A percentile compares a stretch with the other conserved stretches of the same genome.
phyloP scores from a whole-genome alignment of 2,113 vertebrate genomes.

The Vireo altiloquus region DNA sequence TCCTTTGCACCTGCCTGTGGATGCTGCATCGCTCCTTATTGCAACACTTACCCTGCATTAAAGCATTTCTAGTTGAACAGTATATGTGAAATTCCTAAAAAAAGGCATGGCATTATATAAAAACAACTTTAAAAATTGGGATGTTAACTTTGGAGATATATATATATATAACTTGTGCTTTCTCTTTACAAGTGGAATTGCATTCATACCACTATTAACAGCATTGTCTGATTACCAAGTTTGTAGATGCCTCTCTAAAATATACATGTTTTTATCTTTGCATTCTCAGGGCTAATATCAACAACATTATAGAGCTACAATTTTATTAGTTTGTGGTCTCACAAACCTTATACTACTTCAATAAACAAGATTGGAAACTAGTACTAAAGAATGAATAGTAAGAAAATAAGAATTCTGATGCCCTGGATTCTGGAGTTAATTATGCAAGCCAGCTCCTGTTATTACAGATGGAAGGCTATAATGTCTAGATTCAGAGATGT shows the following conservation, averaged over 20 bases:
- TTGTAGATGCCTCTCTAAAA: neutral
- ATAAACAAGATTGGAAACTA: neutral
- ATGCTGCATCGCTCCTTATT: too few species aligned
- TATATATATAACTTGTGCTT: fast-evolving
- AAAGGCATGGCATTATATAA: neutral
- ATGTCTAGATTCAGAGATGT: neutral
- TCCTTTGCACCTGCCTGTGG: too few species aligned
- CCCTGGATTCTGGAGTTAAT: conserved; percentile 10
- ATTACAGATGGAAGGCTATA: neutral
- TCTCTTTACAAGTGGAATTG: neutral
- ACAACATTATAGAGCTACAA: neutral
- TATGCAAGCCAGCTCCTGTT: neutral
- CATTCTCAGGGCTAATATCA: neutral
- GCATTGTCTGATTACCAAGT: neutral
- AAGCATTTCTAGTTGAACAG: neutral
- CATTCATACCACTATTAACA: neutral
- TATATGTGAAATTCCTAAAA: neutral
- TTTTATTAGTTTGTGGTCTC: conserved; percentile 2
- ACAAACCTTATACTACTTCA: neutral
- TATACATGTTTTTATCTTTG: neutral
- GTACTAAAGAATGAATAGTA: neutral
- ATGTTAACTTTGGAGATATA: neutral
- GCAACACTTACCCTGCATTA: neutral
- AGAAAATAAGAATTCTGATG: neutral
- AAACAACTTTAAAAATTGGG: neutral